Evolutionary conservation across 2,113 vertebrate genomes (phyloP).

Genomic region (Chaetura pelagica): DNA sequence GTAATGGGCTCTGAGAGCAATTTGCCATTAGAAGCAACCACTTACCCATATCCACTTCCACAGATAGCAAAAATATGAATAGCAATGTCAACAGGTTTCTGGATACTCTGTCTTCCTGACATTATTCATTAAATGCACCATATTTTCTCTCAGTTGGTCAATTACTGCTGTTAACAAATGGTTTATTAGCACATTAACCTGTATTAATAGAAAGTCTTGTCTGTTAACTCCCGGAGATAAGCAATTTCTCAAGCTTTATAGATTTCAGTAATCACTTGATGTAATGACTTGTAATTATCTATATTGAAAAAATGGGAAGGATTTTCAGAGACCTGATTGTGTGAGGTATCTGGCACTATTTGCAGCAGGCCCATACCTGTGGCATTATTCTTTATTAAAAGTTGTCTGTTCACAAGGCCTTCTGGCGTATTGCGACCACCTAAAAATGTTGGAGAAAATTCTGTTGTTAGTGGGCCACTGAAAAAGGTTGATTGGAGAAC

Average conservation of each 20-base stretch:
- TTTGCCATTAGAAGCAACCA: background rate
- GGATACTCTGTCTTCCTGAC: background rate
- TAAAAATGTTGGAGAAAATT: background rate
- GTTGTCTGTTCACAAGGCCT: background rate
- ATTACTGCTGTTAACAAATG: slow-evolving; percentile 64
- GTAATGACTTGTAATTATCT: slow-evolving; percentile 22
- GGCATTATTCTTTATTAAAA: background rate
- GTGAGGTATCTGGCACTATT: background rate
- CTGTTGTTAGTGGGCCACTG: background rate
- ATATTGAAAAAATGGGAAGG: background rate
- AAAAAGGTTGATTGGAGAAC: background rate
- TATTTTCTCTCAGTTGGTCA: slow-evolving; percentile 63
- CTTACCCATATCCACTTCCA: background rate
- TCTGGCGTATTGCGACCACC: background rate
- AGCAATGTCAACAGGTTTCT: background rate
- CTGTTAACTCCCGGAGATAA: slow-evolving; percentile 58
- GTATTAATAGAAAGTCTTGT: slow-evolving; percentile 50
- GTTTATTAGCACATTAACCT: slow-evolving; percentile 71
- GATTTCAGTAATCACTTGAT: slow-evolving; percentile 51
- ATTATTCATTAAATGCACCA: slow-evolving; percentile 48
- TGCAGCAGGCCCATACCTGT: background rate
- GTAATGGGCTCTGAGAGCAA: background rate
- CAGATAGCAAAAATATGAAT: background rate
- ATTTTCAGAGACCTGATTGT: background rate
- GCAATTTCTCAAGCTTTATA: slow-evolving; percentile 63